These are phyloP conservation scores for Ennomos erosarius DNA, from an alignment of 2,888 invertebrate genomes.

Conservation along the genomic window DNA sequence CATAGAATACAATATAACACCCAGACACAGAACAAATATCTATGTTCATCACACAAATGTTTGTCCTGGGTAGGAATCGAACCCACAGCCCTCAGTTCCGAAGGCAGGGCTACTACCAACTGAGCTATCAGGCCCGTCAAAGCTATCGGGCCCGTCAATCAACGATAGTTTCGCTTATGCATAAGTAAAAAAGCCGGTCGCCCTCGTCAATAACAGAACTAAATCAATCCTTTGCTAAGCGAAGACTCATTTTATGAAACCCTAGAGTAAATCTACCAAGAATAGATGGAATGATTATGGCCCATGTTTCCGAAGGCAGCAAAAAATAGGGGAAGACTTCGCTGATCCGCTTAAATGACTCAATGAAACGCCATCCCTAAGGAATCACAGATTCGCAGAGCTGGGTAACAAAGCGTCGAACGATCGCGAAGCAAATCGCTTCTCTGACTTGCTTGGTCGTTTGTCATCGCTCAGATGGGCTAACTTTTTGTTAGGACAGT, in stretches of 20 bases:
- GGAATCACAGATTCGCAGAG: conserved; percentile 35
- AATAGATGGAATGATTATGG: conserved; percentile 26
- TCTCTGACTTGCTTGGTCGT: conserved; percentile 59
- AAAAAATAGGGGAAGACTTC: conserved; percentile 29
- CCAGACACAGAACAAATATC: too few relatives aligned
- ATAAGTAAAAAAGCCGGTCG: conserved; percentile 22
- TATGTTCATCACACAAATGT: too few relatives aligned
- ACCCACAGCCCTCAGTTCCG: too few relatives aligned
- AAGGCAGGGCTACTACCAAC: too few relatives aligned
- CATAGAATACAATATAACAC: too few relatives aligned
- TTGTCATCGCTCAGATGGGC: conserved; percentile 80
- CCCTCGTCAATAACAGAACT: conserved; percentile 23
- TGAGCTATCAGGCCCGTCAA: too few relatives aligned
- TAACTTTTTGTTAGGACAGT: conserved; percentile 77
- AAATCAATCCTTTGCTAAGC: conserved; percentile 24
- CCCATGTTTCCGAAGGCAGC: conserved; percentile 30
- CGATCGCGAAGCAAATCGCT: conserved; percentile 74
- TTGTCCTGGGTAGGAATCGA: too few relatives aligned
- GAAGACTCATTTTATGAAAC: conserved; percentile 15
- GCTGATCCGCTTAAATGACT: conserved; percentile 37
- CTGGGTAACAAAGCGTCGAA: conserved; percentile 48
- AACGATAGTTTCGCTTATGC: conserved; percentile 10
- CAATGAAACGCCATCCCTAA: conserved; percentile 41
- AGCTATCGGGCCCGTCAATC: too few relatives aligned
- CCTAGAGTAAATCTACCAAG: conserved; percentile 25